Conservation (phyloP, 2,113 vertebrate species). For the Reinhardtius hippoglossoides region DNA sequence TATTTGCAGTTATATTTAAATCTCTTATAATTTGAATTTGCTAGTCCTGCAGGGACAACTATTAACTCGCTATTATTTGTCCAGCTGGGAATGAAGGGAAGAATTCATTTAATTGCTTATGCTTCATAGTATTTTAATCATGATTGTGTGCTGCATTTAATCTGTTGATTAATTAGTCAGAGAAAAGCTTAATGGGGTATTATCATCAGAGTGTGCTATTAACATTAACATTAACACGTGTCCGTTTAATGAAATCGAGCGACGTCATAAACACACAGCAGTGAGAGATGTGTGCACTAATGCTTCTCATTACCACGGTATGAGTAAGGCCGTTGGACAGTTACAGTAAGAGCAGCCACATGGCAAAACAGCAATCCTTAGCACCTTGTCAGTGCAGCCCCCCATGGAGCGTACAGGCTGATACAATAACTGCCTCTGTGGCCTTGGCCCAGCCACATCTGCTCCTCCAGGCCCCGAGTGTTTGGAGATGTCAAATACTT, state of each 20-base stretch:
- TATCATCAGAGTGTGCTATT: conserved; percentile 33
- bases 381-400: conserved; percentile 52
- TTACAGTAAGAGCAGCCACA: conserved; percentile 54
- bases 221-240: conserved; percentile 18
- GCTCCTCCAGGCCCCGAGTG: conserved; percentile 67
- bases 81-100: conserved; percentile 4
- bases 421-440: conserved; percentile 78
- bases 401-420: conserved; percentile 44
- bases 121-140: conserved; percentile 47
- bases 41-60: background rate
- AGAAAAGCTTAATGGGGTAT: conserved; percentile 52
- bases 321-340: conserved; percentile 31
- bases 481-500: conserved; percentile 83
- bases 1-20: background rate
- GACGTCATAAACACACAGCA: conserved; percentile 16
- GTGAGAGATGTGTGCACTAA: conserved; percentile 17
- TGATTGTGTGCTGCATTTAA: conserved; percentile 44
- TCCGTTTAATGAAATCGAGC: conserved; percentile 38
- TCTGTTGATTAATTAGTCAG: conserved; percentile 55
- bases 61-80: conserved; percentile 16
- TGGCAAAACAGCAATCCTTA: conserved; percentile 52
- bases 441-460: conserved; percentile 73
- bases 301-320: conserved; percentile 1
- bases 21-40: background rate
- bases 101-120: conserved; percentile 49